phyloP scores from a whole-genome alignment of 2,113 vertebrate species.

The Podarcis cretensis region DNA sequence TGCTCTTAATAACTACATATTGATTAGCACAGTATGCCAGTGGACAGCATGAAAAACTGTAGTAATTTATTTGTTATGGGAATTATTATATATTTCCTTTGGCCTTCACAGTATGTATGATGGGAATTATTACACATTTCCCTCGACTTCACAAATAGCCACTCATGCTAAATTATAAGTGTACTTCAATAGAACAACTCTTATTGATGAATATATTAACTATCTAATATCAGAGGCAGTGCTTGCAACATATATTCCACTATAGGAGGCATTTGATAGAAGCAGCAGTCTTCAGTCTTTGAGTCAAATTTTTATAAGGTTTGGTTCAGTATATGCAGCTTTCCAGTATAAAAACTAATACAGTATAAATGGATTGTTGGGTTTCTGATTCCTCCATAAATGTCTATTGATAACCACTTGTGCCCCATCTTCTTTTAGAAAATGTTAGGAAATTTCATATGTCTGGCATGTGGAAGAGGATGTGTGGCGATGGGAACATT shows the following conservation, averaged over 20 bases:
- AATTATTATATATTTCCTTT: neutral
- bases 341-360: neutral
- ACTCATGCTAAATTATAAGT: neutral
- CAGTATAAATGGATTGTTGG: neutral
- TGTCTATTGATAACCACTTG: neutral
- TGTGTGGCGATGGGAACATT: too few species aligned
- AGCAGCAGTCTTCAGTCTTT: neutral
- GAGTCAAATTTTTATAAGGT: neutral
- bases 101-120: neutral
- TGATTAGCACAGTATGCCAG: neutral
- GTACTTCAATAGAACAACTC: neutral
- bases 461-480: too few species aligned
- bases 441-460: neutral
- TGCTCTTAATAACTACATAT: neutral
- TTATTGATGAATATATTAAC: constrained; percentile 28
- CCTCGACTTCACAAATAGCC: neutral
- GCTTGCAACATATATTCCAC: neutral
- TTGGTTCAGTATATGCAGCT: neutral
- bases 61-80: neutral
- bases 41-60: neutral
- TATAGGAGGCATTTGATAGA: neutral
- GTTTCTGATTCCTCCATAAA: neutral
- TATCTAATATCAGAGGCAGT: constrained; percentile 19
- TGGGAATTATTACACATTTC: neutral
- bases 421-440: neutral